These are phyloP conservation scores for Acronicta aceris DNA, from an alignment of 2,888 invertebrate genomes.

Conservation along the genomic window DNA sequence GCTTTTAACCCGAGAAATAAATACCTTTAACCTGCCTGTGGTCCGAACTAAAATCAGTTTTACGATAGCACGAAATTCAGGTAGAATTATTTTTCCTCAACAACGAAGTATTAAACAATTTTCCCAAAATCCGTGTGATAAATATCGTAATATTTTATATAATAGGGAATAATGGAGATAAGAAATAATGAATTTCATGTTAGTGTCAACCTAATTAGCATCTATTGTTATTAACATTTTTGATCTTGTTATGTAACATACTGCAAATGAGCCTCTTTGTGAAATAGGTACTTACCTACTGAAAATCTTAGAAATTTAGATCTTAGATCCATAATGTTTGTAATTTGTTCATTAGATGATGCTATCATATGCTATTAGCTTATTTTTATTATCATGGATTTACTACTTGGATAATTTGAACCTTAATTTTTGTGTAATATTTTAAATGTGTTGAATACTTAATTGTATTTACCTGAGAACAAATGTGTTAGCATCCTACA, in stretches of 20 bases:
- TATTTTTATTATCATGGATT: too few relatives aligned
- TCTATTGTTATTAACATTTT: not conserved
- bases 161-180: too few relatives aligned
- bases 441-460: too few relatives aligned
- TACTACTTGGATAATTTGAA: too few relatives aligned
- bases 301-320: not conserved
- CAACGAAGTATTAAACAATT: not conserved
- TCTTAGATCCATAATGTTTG: not conserved
- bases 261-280: not conserved
- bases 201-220: too few relatives aligned
- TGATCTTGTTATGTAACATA: slow-evolving; percentile 15
- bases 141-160: not conserved
- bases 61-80: not conserved
- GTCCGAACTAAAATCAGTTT: not conserved
- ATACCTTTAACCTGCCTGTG: not conserved
- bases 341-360: too few relatives aligned
- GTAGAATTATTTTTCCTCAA: slow-evolving; percentile 1
- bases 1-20: not conserved
- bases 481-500: too few relatives aligned
- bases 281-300: too few relatives aligned
- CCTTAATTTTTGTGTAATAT: too few relatives aligned
- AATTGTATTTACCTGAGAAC: too few relatives aligned
- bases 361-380: too few relatives aligned
- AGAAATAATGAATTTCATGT: not conserved
- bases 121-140: not conserved